Evolutionary conservation across 2,113 vertebrate species (phyloP).

Genomic region (Aramus guarauna): DNA sequence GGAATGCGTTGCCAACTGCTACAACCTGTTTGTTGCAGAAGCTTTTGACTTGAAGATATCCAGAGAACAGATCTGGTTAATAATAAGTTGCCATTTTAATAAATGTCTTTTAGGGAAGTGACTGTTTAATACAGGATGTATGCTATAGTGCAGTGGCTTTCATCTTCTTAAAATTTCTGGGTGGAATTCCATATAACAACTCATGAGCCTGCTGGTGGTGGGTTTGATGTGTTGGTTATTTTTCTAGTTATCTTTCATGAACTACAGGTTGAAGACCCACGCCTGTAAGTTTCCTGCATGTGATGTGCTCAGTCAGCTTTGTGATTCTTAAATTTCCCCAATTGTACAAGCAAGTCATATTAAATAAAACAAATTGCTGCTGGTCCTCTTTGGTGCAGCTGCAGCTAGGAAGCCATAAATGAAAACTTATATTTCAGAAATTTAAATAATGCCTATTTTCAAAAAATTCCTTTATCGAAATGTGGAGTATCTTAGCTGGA

Average conservation of each 20-base stretch:
- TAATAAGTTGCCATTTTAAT: neutral
- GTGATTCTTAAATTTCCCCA: neutral
- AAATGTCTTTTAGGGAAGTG: neutral
- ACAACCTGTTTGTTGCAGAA: neutral
- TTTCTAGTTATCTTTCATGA: neutral
- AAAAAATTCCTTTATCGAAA: neutral
- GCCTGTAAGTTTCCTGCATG: neutral
- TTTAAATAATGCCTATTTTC: neutral
- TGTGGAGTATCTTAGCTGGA: neutral
- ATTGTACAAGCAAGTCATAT: neutral
- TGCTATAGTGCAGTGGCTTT: neutral
- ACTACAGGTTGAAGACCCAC: neutral
- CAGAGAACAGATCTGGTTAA: slow-evolving; percentile 10
- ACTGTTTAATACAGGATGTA: neutral
- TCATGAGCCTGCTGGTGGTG: neutral
- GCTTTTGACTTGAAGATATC: neutral
- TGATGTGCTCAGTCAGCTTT: neutral
- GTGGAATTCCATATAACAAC: neutral
- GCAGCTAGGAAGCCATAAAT: neutral
- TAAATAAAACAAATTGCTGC: neutral
- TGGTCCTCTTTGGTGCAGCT: neutral
- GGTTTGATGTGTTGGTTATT: neutral
- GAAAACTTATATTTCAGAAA: neutral
- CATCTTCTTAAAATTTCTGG: neutral
- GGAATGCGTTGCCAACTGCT: neutral